Conservation (phyloP, 2,888 invertebrate genomes). For the Oscheius sp. region DNA sequence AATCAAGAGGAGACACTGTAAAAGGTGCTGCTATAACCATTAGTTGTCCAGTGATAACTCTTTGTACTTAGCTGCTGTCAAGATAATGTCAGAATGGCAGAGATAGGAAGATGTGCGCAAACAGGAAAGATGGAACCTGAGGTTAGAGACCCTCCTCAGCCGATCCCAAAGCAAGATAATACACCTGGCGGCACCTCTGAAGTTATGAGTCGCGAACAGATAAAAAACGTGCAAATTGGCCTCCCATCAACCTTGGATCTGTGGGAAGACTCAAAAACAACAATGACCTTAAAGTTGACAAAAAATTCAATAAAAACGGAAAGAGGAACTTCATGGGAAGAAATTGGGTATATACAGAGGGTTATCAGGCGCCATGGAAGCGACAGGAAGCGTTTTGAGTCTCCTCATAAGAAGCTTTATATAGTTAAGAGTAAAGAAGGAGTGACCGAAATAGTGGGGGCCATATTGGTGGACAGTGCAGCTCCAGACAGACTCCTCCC, state of each 20-base stretch:
- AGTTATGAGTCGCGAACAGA: conserved; percentile 29
- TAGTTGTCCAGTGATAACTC: conserved; percentile 11
- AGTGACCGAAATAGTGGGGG: background rate
- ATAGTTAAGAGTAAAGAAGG: too few species aligned
- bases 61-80: conserved; percentile 22
- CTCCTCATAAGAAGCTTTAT: too few species aligned
- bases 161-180: conserved; percentile 23
- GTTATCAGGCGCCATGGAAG: too few species aligned
- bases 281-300: background rate
- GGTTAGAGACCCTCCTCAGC: conserved; percentile 12
- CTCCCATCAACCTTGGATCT: conserved; percentile 24
- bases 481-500: conserved; percentile 31
- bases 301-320: background rate
- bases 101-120: background rate
- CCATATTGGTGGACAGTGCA: conserved; percentile 27
- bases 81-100: conserved; percentile 13
- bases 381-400: background rate
- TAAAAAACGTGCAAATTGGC: conserved; percentile 29
- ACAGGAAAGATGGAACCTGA: conserved; percentile 1
- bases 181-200: conserved; percentile 27
- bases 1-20: background rate
- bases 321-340: conserved; percentile 13
- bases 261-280: conserved; percentile 22
- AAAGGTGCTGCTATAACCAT: conserved; percentile 14
- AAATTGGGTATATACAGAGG: too few species aligned